A percentile compares a stretch with the other conserved stretches of the same genome.
phyloP scores from a whole-genome alignment of 2,888 invertebrate genomes.

The Nemapogon koenigi region DNA sequence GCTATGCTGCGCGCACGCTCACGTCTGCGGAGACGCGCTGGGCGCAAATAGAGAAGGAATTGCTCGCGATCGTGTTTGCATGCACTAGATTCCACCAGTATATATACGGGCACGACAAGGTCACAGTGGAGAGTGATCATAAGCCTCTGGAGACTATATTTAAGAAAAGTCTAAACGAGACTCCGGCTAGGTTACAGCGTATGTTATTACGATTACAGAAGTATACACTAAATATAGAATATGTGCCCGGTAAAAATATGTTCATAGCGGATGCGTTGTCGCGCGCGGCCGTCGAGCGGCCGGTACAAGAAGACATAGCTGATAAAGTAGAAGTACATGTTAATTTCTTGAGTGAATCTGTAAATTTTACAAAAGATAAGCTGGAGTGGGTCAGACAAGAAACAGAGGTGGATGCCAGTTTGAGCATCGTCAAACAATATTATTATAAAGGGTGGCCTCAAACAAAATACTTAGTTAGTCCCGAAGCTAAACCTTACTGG shows the following conservation, averaged over 20 bases:
- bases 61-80: conserved; percentile 17
- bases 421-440: too few species aligned
- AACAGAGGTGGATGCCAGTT: too few species aligned
- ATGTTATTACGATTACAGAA: conserved; percentile 21
- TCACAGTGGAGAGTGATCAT: conserved; percentile 24
- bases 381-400: too few species aligned
- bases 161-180: conserved; percentile 19
- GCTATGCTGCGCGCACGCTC: conserved; percentile 14
- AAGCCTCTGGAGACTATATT: conserved; percentile 25
- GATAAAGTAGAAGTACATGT: conserved; percentile 1
- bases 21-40: conserved; percentile 11
- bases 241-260: conserved; percentile 22
- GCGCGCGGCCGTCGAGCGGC: conserved; percentile 15
- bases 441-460: conserved; percentile 1
- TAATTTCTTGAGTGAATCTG: not conserved
- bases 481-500: not conserved
- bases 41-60: conserved; percentile 18
- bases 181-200: conserved; percentile 21
- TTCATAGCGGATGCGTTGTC: conserved; percentile 25
- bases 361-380: not conserved
- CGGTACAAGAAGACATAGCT: conserved; percentile 9
- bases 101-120: conserved; percentile 17
- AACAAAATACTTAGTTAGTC: not conserved
- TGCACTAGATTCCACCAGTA: conserved; percentile 17
- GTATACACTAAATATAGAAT: conserved; percentile 21